Percentiles rank a stretch among this genome's conserved stretches.
phyloP scores from a whole-genome alignment of 2,888 invertebrate species.

The Lepidochitona cinerea region DNA sequence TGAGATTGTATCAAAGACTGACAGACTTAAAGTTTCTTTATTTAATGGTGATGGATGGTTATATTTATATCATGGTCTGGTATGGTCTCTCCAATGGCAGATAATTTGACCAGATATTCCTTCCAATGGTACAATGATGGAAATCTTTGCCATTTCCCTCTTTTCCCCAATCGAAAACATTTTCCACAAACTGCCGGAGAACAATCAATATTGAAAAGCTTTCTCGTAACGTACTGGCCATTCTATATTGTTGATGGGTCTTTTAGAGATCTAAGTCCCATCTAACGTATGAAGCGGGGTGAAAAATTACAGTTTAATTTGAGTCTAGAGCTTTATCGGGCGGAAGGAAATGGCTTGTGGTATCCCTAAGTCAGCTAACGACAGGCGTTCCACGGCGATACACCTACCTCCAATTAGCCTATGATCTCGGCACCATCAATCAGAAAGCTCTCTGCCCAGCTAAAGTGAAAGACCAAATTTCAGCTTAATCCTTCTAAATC shows the following conservation, averaged over 20 bases:
- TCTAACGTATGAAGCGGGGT: constrained; percentile 8
- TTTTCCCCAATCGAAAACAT: not conserved
- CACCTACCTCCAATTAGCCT: constrained; percentile 6
- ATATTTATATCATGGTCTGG: no score
- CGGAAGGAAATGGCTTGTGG: constrained; percentile 2
- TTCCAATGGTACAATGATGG: no score
- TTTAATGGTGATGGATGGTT: no score
- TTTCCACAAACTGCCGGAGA: not conserved
- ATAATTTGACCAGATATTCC: no score
- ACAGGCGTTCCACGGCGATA: not conserved
- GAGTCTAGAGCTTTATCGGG: constrained; percentile 2
- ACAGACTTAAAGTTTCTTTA: no score
- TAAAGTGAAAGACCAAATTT: constrained; percentile 9
- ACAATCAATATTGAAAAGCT: not conserved
- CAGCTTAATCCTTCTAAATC: not conserved
- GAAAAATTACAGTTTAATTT: constrained; percentile 6
- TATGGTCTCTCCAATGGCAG: no score
- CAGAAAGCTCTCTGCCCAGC: not conserved
- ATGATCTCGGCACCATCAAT: not conserved
- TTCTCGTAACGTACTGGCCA: not conserved
- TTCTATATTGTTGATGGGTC: constrained; percentile 8
- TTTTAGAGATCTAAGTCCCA: constrained; percentile 7
- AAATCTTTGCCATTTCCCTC: not conserved
- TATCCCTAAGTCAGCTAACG: constrained; percentile 1
- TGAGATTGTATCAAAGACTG: no score